A percentile compares a stretch with the other conserved stretches of the same genome.
These are phyloP conservation scores for Mus musculus DNA, from an alignment of 2,113 vertebrate genomes.

Conservation along the genomic window DNA sequence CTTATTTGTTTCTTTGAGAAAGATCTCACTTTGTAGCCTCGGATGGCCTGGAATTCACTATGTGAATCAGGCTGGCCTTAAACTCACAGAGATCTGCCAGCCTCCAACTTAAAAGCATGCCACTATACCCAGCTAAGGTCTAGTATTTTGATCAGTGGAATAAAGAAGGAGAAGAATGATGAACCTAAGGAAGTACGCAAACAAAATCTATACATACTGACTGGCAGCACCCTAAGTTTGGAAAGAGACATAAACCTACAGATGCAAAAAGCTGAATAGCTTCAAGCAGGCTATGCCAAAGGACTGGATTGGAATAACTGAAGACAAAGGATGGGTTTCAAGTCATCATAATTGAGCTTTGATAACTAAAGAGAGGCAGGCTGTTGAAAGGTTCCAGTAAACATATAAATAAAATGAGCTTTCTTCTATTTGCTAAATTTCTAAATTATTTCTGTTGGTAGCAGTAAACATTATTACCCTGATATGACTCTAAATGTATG, in stretches of 20 bases:
- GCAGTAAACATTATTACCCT: background rate
- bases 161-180: background rate
- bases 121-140: background rate
- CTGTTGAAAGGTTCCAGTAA: background rate
- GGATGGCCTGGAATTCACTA: background rate
- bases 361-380: background rate
- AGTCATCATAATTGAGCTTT: background rate
- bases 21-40: background rate
- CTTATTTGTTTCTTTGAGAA: background rate
- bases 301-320: background rate
- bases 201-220: background rate
- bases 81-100: background rate
- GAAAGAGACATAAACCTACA: background rate
- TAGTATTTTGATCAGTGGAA: background rate
- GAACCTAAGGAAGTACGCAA: background rate
- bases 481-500: background rate
- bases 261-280: background rate
- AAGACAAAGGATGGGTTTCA: background rate
- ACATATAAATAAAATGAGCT: background rate
- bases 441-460: background rate
- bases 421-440: background rate
- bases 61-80: background rate
- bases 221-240: background rate
- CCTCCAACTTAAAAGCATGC: too few relatives aligned
- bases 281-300: background rate